phyloP scores from a whole-genome alignment of 2,113 vertebrate genomes.

The Chroicocephalus ridibundus region DNA sequence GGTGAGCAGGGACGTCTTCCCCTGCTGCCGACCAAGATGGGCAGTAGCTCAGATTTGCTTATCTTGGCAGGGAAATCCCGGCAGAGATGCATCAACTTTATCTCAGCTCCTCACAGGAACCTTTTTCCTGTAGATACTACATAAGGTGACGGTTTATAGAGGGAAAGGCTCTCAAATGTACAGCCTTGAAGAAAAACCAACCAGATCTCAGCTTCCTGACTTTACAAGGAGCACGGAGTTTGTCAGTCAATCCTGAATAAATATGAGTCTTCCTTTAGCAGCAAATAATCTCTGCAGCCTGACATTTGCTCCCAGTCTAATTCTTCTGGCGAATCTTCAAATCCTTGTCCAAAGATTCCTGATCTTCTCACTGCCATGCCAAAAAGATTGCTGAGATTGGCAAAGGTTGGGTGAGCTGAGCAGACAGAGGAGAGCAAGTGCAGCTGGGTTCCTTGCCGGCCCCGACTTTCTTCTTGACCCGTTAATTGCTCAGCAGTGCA shows the following conservation, averaged over 20 bases:
- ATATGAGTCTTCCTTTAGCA: background rate
- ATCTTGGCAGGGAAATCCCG: background rate
- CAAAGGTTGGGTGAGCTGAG: background rate
- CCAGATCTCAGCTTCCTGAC: background rate
- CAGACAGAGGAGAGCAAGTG: background rate
- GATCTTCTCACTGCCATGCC: background rate
- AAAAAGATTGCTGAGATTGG: background rate
- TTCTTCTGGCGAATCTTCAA: background rate
- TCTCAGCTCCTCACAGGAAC: background rate
- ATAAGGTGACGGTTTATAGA: background rate
- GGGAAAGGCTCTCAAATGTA: background rate
- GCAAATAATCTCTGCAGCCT: background rate
- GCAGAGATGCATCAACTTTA: background rate
- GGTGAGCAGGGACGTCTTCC: background rate
- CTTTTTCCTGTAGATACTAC: background rate
- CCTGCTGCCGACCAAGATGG: rapidly evolving
- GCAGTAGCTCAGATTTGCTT: background rate
- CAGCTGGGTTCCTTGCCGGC: background rate
- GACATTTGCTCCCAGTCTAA: background rate
- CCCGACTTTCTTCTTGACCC: background rate
- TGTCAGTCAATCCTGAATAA: background rate
- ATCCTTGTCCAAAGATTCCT: constrained; percentile 1
- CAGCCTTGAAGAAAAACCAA: background rate
- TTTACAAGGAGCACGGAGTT: background rate
- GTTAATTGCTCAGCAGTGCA: background rate